These are phyloP conservation scores for Iselma pallidipennis DNA, from an alignment of 2,888 invertebrate species.

Conservation along the genomic window DNA sequence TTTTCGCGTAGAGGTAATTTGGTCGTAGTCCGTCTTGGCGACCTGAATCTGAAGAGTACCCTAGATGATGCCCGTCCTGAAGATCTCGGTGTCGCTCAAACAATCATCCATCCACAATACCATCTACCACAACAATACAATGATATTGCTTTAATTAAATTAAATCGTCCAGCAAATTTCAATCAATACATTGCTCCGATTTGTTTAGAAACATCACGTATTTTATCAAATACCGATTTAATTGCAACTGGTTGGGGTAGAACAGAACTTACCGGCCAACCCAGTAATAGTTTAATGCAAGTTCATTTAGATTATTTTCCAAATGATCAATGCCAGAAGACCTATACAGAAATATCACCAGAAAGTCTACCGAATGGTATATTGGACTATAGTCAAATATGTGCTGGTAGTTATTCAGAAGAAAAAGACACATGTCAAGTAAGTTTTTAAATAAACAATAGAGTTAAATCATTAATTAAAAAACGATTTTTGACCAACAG, in stretches of 20 bases:
- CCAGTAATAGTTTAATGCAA: slow-evolving; percentile 52
- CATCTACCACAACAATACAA: slow-evolving; percentile 54
- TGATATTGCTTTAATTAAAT: slow-evolving; percentile 59
- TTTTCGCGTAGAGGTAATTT: slow-evolving; percentile 47
- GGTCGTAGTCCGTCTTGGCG: slow-evolving; percentile 56
- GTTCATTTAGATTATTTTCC: slow-evolving; percentile 53
- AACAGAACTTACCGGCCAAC: slow-evolving; percentile 37
- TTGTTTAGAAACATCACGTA: slow-evolving; percentile 50
- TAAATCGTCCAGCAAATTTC: slow-evolving; percentile 51
- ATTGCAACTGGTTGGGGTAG: slow-evolving; percentile 58
- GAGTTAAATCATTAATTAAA: background rate
- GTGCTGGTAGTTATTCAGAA: slow-evolving; percentile 53
- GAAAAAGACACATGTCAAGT: slow-evolving; percentile 60
- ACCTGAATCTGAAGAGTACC: slow-evolving; percentile 50
- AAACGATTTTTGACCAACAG: slow-evolving; percentile 3
- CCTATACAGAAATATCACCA: slow-evolving; percentile 37
- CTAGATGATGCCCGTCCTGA: slow-evolving; percentile 41
- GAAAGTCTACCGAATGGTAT: slow-evolving; percentile 50
- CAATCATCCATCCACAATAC: slow-evolving; percentile 56
- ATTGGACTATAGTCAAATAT: slow-evolving; percentile 52
- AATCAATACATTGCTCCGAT: slow-evolving; percentile 55
- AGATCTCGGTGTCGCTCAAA: slow-evolving; percentile 45
- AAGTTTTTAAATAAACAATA: slow-evolving; percentile 12
- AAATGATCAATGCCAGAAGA: slow-evolving; percentile 43
- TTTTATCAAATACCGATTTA: slow-evolving; percentile 34